Conservation (phyloP, 2,113 vertebrate genomes). For the Fulica atra region DNA sequence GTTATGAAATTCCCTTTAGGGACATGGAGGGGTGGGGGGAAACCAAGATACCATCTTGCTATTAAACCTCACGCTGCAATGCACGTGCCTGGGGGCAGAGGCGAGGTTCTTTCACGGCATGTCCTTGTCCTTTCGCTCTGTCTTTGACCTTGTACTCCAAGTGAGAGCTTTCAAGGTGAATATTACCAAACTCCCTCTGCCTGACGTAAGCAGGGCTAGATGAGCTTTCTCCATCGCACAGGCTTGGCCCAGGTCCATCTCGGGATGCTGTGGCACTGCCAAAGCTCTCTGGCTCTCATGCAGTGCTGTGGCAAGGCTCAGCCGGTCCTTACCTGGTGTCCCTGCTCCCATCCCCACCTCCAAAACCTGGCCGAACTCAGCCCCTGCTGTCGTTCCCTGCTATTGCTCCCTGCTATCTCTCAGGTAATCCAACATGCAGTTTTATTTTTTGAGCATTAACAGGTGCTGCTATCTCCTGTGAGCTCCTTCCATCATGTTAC, state of each 20-base stretch:
- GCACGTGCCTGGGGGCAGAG: accelerated
- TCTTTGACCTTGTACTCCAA: not conserved
- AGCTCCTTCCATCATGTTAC: not conserved
- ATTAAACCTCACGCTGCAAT: not conserved
- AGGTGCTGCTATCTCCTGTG: not conserved
- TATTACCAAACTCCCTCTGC: not conserved
- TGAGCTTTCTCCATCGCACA: not conserved
- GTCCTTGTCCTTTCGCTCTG: not conserved
- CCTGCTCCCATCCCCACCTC: not conserved
- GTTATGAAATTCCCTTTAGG: not conserved
- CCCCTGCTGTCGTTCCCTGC: not conserved
- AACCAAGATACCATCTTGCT: not conserved
- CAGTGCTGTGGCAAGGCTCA: not conserved
- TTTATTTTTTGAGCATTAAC: not conserved
- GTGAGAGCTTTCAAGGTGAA: not conserved
- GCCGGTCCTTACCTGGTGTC: not conserved
- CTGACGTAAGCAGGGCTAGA: accelerated
- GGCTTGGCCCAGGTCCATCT: not conserved
- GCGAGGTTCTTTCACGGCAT: not conserved
- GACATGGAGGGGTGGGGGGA: not conserved
- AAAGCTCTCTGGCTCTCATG: not conserved
- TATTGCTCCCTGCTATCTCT: not conserved
- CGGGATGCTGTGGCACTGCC: not conserved
- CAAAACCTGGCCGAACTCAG: not conserved
- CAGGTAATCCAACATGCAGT: not conserved